These are phyloP conservation scores for Prenolepis imparis DNA, from an alignment of 2,888 invertebrate genomes.

Conservation along the genomic window DNA sequence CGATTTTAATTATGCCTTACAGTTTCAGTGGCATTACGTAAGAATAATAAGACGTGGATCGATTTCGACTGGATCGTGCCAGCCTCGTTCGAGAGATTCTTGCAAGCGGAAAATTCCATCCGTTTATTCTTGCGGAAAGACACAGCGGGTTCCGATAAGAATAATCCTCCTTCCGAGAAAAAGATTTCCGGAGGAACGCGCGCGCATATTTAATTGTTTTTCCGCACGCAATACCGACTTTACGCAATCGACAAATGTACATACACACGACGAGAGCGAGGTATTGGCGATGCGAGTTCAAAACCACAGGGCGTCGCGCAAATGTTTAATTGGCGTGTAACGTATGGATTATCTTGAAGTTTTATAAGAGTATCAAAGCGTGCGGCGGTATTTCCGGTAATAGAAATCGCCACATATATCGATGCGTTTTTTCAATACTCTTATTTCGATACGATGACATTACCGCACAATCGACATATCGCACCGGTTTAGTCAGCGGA, in stretches of 20 bases:
- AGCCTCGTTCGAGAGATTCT: slow-evolving; percentile 29
- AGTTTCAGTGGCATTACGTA: slow-evolving; percentile 57
- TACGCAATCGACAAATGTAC: slow-evolving; percentile 2
- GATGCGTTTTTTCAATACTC: slow-evolving; percentile 23
- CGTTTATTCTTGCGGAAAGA: slow-evolving; percentile 46
- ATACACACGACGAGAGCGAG: background rate
- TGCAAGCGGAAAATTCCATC: slow-evolving; percentile 65
- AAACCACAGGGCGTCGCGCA: slow-evolving; percentile 29
- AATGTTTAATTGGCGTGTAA: slow-evolving; percentile 44
- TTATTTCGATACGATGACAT: slow-evolving; percentile 48
- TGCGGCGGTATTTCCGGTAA: slow-evolving; percentile 11
- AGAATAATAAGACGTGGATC: slow-evolving; percentile 66
- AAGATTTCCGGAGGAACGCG: slow-evolving; percentile 19
- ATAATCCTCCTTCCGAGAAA: slow-evolving; percentile 25
- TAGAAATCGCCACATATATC: slow-evolving; percentile 20
- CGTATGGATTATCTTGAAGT: slow-evolving; percentile 14
- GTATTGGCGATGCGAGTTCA: slow-evolving; percentile 26
- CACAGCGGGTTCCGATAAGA: slow-evolving; percentile 26
- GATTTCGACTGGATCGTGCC: slow-evolving; percentile 53
- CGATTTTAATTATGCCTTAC: slow-evolving; percentile 69
- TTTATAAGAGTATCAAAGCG: slow-evolving; percentile 25
- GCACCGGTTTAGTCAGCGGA: slow-evolving; percentile 68
- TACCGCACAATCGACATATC: slow-evolving; percentile 63
- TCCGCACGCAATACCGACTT: slow-evolving; percentile 29
- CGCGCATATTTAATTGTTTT: slow-evolving; percentile 44